Percentiles rank a stretch among this genome's conserved stretches.
Conservation (phyloP, 2,888 invertebrate genomes). For the Ophion ventricosus region DNA sequence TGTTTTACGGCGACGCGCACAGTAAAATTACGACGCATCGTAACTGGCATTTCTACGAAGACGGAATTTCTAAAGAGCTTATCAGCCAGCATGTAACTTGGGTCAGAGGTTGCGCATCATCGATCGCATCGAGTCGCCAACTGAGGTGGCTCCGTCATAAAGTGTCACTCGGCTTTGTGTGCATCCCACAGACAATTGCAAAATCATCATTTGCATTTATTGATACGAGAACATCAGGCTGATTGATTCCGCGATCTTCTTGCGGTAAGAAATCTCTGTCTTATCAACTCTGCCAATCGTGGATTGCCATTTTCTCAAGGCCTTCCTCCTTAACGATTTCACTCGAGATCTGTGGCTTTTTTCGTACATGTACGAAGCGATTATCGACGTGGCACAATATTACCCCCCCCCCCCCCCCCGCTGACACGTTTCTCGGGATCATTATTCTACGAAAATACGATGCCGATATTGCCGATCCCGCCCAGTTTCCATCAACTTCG, state of each 20-base stretch:
- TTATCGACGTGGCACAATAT: constrained; percentile 18
- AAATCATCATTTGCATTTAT: neutral
- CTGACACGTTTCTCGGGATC: constrained; percentile 22
- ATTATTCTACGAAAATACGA: constrained; percentile 38
- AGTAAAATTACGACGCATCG: neutral
- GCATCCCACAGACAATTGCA: neutral
- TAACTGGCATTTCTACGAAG: constrained; percentile 31
- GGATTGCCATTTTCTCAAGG: constrained; percentile 10
- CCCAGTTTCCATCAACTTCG: neutral
- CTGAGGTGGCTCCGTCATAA: neutral
- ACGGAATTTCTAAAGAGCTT: constrained; percentile 36
- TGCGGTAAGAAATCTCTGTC: neutral
- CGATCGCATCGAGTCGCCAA: neutral
- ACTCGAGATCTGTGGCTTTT: neutral
- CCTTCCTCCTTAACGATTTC: neutral
- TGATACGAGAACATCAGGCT: neutral
- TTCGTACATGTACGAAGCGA: constrained; percentile 20
- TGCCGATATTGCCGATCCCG: neutral
- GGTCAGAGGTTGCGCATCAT: constrained; percentile 16
- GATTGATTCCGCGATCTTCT: constrained; percentile 18
- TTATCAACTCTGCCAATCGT: no score
- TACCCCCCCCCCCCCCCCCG: neutral
- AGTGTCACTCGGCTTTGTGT: neutral
- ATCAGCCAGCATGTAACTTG: constrained; percentile 15
- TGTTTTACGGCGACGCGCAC: neutral